A percentile compares a stretch with the other conserved stretches of the same genome.
Evolutionary conservation across 2,797 vertebrate genomes (phyloP).

Genomic region (Morus bassanus): DNA sequence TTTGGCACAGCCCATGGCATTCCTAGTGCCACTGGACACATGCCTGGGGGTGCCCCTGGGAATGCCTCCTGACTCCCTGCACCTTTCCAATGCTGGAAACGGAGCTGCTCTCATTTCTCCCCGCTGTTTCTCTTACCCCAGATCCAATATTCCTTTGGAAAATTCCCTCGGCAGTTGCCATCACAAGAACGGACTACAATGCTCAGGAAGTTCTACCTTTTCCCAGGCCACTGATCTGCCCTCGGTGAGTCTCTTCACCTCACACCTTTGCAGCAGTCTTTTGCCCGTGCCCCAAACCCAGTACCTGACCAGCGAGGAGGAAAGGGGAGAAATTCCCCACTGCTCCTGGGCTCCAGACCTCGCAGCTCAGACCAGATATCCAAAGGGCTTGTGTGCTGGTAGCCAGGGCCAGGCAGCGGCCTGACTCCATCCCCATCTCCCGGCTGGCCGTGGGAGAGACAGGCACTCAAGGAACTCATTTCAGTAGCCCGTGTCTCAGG

Average conservation of each 20-base stretch:
- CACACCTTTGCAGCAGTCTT: not conserved
- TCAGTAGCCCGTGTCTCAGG: not conserved
- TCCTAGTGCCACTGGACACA: not conserved
- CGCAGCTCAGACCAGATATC: accelerated
- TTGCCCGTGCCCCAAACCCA: not conserved
- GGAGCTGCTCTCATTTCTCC: not conserved
- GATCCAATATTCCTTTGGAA: not conserved
- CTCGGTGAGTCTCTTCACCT: not conserved
- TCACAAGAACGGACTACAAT: not conserved
- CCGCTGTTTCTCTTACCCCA: not conserved
- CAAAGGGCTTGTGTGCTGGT: not conserved
- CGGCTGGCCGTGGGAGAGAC: not conserved
- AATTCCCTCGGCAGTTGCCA: not conserved
- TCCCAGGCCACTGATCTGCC: not conserved
- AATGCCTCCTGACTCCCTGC: not conserved
- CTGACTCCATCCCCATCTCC: not conserved
- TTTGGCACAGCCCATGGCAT: not conserved
- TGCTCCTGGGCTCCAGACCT: not conserved
- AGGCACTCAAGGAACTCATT: not conserved
- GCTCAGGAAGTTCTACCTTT: not conserved
- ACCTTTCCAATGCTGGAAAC: not conserved
- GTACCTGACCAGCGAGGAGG: not conserved
- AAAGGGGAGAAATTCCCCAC: not conserved
- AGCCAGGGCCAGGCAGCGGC: not conserved
- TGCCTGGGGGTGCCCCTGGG: not conserved